These are phyloP conservation scores for Pandemis heparana DNA, from an alignment of 2,888 invertebrate species.

Conservation along the genomic window DNA sequence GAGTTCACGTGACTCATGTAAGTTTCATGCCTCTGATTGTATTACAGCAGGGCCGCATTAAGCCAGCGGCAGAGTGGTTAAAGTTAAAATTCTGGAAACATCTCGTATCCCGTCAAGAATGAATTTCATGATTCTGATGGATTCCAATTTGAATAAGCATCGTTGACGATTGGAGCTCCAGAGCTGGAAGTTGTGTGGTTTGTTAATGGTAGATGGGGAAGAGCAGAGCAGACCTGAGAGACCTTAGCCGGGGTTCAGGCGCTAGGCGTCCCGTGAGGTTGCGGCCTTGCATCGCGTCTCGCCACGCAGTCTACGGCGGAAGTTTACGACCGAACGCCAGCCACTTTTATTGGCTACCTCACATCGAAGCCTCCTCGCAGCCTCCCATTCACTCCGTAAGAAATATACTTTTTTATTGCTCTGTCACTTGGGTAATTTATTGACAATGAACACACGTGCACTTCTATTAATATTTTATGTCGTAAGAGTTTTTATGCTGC, in stretches of 20 bases:
- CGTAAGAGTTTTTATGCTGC: conserved; percentile 75
- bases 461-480: conserved; percentile 86
- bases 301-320: conserved; percentile 84
- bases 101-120: conserved; percentile 38
- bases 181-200: background rate
- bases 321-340: conserved; percentile 80
- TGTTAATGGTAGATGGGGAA: conserved; percentile 10
- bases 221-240: background rate
- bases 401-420: conserved; percentile 84
- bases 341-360: conserved; percentile 85
- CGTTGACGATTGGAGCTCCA: conserved; percentile 7
- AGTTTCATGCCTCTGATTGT: conserved; percentile 70
- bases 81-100: conserved; percentile 16
- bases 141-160: conserved; percentile 56
- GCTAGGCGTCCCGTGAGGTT: conserved; percentile 10
- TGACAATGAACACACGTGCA: conserved; percentile 85
- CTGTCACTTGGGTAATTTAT: conserved; percentile 85
- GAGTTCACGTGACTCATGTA: conserved; percentile 65
- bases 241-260: conserved; percentile 12
- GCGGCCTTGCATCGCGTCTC: conserved; percentile 67
- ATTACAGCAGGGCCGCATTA: conserved; percentile 67
- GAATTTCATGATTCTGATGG: conserved; percentile 51
- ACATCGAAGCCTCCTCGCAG: conserved; percentile 79
- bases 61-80: conserved; percentile 5
- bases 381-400: conserved; percentile 84